These are phyloP conservation scores for Sericinus montela DNA, from an alignment of 2,888 invertebrate species.

Conservation along the genomic window DNA sequence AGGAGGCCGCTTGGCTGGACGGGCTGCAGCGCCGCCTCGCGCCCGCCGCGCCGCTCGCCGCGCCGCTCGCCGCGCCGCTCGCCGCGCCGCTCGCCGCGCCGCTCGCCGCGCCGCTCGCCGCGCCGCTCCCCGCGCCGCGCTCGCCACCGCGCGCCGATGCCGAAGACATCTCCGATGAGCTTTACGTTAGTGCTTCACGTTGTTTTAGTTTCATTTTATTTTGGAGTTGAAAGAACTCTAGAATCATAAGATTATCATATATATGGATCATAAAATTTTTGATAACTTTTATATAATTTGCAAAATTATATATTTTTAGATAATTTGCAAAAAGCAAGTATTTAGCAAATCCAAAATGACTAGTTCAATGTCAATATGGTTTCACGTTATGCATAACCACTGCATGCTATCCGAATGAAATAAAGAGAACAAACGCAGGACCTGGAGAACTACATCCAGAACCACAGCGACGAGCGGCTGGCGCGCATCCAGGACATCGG, in stretches of 20 bases:
- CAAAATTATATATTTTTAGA: no score
- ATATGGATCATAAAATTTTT: no score
- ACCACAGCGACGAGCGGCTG: slow-evolving; percentile 85
- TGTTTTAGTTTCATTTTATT: no score
- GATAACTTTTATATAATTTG: no score
- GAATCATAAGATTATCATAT: no score
- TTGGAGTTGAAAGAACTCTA: no score
- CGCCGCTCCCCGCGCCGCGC: background rate
- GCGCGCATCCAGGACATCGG: slow-evolving; percentile 87
- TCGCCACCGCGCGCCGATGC: background rate
- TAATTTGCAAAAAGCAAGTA: no score
- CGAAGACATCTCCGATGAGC: background rate
- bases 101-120: slow-evolving; percentile 87
- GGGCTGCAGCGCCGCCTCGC: slow-evolving; percentile 86
- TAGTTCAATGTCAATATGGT: no score
- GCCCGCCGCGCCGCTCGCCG: slow-evolving; percentile 82
- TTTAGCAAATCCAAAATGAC: no score
- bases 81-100: slow-evolving; percentile 82
- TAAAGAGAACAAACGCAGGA: no score
- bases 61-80: slow-evolving; percentile 75
- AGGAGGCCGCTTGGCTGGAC: slow-evolving; percentile 88
- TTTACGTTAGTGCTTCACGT: background rate
- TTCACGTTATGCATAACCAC: no score
- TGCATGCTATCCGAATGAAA: no score
- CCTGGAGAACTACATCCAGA: slow-evolving; percentile 88